A percentile compares a stretch with the other conserved stretches of the same genome.
phyloP scores from a whole-genome alignment of 2,888 invertebrate genomes.

The Clepsis dumicolana region DNA sequence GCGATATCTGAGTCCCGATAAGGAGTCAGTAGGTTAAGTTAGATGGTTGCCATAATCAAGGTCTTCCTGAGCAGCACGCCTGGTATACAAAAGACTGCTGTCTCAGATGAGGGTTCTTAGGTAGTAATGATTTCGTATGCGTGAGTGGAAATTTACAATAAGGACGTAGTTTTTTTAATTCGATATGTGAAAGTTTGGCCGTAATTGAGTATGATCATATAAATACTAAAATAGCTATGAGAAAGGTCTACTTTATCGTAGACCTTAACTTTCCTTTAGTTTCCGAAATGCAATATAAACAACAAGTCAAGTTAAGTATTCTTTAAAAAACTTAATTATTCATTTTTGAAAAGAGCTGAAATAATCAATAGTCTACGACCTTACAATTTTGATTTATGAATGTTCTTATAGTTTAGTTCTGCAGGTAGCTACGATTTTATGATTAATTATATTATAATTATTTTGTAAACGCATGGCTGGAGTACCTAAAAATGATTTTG shows the following conservation, averaged over 20 bases:
- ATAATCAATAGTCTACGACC: neutral
- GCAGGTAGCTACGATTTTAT: conserved; percentile 22
- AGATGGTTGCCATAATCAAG: conserved; percentile 46
- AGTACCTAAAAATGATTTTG: conserved; percentile 22
- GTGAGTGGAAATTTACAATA: conserved; percentile 33
- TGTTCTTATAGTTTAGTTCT: conserved; percentile 25
- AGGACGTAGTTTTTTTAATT: neutral
- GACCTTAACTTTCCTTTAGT: neutral
- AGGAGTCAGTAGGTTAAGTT: conserved; percentile 41
- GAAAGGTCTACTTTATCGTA: neutral
- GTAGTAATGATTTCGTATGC: conserved; percentile 19
- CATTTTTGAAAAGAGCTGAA: neutral
- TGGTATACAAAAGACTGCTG: conserved; percentile 18
- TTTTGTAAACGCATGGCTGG: conserved; percentile 20
- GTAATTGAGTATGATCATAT: neutral
- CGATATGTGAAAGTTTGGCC: neutral
- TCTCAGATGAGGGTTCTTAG: conserved; percentile 32
- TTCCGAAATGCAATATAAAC: neutral
- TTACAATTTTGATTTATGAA: neutral
- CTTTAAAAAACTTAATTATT: neutral
- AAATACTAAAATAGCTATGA: neutral
- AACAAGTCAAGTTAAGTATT: neutral
- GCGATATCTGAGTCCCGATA: conserved; percentile 22
- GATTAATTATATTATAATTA: conserved; percentile 19
- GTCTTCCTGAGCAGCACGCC: conserved; percentile 39